phyloP scores from a whole-genome alignment of 2,888 invertebrate species.

The Mythimna vitellina region DNA sequence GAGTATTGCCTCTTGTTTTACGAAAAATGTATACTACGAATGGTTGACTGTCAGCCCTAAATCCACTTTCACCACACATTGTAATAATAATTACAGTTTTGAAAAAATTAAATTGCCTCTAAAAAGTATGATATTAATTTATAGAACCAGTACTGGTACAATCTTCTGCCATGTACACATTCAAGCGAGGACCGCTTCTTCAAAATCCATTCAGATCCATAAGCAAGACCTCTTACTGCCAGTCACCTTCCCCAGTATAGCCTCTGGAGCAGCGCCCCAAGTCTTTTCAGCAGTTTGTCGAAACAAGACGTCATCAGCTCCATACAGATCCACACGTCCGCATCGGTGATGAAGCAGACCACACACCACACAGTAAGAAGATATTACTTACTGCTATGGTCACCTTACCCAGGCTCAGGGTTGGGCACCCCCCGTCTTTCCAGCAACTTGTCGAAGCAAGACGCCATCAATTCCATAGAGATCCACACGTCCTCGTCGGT shows the following conservation, averaged over 20 bases:
- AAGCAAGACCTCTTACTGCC: slow-evolving; percentile 38
- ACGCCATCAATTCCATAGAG: slow-evolving; percentile 99
- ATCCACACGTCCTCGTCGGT: slow-evolving; percentile 99
- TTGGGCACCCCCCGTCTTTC: slow-evolving; percentile 95
- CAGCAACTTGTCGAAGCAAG: slow-evolving; percentile 99
- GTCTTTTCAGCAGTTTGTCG: slow-evolving; percentile 97
- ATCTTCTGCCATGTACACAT: too few relatives aligned
- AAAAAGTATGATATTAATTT: too few relatives aligned
- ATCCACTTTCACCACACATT: too few relatives aligned
- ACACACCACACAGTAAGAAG: not conserved
- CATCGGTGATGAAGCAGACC: slow-evolving; percentile 95
- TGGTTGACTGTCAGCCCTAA: too few relatives aligned
- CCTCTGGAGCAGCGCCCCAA: slow-evolving; percentile 97
- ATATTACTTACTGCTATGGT: slow-evolving; percentile 82
- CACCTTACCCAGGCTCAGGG: slow-evolving; percentile 98
- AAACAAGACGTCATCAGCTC: slow-evolving; percentile 99
- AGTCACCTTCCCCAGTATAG: slow-evolving; percentile 98
- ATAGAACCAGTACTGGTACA: too few relatives aligned
- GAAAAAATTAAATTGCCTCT: too few relatives aligned
- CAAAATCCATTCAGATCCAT: too few relatives aligned
- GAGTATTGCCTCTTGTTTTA: not conserved
- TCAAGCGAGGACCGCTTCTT: too few relatives aligned
- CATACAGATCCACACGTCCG: slow-evolving; percentile 99
- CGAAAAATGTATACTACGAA: not conserved
- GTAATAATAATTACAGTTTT: too few relatives aligned